Evolutionary conservation across 2,888 invertebrate genomes (phyloP).

Genomic region (Drosophila vallismaia): DNA sequence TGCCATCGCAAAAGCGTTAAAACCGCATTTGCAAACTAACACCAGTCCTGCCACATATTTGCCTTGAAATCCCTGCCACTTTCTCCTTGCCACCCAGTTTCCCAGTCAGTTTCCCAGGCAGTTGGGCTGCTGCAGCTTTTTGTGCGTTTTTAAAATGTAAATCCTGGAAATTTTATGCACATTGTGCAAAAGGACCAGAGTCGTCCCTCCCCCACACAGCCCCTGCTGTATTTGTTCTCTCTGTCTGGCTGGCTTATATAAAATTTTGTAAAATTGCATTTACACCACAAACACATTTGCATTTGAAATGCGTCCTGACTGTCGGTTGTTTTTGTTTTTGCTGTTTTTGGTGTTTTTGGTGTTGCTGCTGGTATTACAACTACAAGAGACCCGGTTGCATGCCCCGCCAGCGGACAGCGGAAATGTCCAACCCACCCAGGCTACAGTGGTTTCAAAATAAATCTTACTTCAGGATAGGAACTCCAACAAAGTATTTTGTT

Average conservation of each 20-base stretch:
- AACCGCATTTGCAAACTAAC: constrained; percentile 69
- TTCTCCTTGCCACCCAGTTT: not conserved
- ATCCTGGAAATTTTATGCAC: constrained; percentile 75
- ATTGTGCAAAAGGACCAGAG: constrained; percentile 49
- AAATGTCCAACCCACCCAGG: constrained; percentile 25
- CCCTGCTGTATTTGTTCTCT: constrained; percentile 5
- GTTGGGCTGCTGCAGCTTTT: constrained; percentile 33
- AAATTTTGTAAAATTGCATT: constrained; percentile 78
- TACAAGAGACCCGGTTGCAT: constrained; percentile 61
- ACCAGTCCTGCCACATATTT: constrained; percentile 32
- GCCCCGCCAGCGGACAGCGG: constrained; percentile 42
- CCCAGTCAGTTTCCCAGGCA: not conserved
- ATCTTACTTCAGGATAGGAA: not conserved
- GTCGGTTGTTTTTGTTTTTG: not conserved
- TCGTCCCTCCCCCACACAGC: not conserved
- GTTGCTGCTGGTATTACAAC: constrained; percentile 48
- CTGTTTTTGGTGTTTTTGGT: constrained; percentile 10
- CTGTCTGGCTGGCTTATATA: constrained; percentile 62
- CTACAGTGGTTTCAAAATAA: constrained; percentile 1
- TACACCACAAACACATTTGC: constrained; percentile 79
- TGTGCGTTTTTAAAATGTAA: constrained; percentile 73
- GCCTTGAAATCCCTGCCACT: constrained; percentile 6
- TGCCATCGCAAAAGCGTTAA: constrained; percentile 63
- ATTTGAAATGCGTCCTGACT: constrained; percentile 64
- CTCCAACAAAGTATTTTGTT: too few species aligned